Evolutionary conservation across 2,113 vertebrate species (phyloP).

Genomic region (Muscicapa adusta): DNA sequence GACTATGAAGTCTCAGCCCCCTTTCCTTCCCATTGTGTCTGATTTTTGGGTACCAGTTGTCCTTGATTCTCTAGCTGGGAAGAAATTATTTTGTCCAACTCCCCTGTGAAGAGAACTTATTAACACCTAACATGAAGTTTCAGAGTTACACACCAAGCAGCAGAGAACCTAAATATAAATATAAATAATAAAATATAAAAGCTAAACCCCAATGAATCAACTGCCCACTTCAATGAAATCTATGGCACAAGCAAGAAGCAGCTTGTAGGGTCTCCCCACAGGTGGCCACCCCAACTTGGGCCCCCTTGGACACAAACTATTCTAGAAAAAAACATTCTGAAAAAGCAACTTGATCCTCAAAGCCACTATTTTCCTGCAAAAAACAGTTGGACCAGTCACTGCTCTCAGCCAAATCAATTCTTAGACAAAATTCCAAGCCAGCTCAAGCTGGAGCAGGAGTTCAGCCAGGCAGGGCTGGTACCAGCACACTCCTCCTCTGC

Average conservation of each 20-base stretch:
- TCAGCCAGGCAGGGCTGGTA: no score
- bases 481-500: background rate
- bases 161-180: no score
- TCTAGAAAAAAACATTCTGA: background rate
- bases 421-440: background rate
- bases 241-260: background rate
- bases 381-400: background rate
- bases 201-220: background rate
- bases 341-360: background rate
- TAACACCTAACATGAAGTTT: no score
- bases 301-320: background rate
- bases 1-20: no score
- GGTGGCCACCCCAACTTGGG: background rate
- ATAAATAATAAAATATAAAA: no score
- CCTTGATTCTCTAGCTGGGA: no score
- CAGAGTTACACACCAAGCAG: no score
- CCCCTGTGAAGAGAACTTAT: no score
- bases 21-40: no score
- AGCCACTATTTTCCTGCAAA: accelerated
- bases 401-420: background rate
- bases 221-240: accelerated
- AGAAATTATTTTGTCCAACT: no score
- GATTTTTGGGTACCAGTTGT: no score
- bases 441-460: background rate
- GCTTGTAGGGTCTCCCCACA: background rate